A percentile compares a stretch with the other conserved stretches of the same genome.
Evolutionary conservation across 2,888 invertebrate species (phyloP).

Genomic region (Platycheirus rosarum): DNA sequence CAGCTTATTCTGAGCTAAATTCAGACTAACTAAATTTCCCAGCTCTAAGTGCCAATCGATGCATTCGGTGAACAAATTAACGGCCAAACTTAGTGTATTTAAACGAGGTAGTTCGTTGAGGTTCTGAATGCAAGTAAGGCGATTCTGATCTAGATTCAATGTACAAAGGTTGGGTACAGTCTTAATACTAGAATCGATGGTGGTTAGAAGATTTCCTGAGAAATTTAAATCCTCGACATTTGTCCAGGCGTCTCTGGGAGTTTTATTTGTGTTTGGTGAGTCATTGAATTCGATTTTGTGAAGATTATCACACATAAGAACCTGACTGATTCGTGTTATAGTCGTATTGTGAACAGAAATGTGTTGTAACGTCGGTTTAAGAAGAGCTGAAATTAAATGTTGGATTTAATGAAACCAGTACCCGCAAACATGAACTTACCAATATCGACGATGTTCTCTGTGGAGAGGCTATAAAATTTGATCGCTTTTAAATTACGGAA

Average conservation of each 20-base stretch:
- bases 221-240: conserved; percentile 89
- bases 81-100: conserved; percentile 89
- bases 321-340: conserved; percentile 86
- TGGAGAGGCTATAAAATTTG: conserved; percentile 87
- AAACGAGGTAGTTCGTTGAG: conserved; percentile 91
- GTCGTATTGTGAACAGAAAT: conserved; percentile 81
- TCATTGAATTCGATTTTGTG: conserved; percentile 85
- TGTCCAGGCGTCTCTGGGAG: conserved; percentile 84
- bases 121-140: conserved; percentile 88
- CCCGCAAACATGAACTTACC: conserved; percentile 56
- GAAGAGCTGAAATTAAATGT: conserved; percentile 63
- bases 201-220: conserved; percentile 89
- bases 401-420: neutral
- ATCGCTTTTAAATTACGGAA: conserved; percentile 91
- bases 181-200: conserved; percentile 91
- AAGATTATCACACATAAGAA: conserved; percentile 92
- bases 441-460: conserved; percentile 87
- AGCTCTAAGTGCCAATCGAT: conserved; percentile 92
- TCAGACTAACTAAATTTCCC: conserved; percentile 93
- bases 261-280: conserved; percentile 75
- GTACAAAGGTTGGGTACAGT: conserved; percentile 88
- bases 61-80: conserved; percentile 89
- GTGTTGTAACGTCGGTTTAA: conserved; percentile 83
- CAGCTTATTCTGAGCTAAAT: conserved; percentile 93
- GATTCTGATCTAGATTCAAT: conserved; percentile 90